Evolutionary conservation across 2,113 vertebrate species (phyloP), one percentile per base, ranked within the genome.

Genomic region (Silurus meridionalis): DNA sequence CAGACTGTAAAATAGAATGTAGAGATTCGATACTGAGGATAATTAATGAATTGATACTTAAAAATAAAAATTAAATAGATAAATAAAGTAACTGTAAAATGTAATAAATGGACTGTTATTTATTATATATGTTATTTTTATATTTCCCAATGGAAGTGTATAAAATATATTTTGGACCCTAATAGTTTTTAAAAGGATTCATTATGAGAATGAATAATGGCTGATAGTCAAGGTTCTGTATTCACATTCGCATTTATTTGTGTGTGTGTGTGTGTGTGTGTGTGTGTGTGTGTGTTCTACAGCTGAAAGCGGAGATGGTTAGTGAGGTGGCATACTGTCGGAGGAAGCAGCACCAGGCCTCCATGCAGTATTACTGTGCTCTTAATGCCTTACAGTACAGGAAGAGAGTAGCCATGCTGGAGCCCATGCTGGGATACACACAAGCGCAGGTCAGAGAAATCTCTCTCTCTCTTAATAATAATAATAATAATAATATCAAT

Each of bases 331-430:
- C 97, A 0, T 96, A 95, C 55, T 95, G 96, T 0, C 93, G 98
- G 69, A 96, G 96, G 93, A 99, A 98, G 88, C 98, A 98, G 92
- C 98, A 99, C 90, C 96, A 97, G 77, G 96, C 97, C 2, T 97
- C 97, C 1, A 93, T 99, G 80, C 97, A 99, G 84, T 99, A 99
- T 90, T 99, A 99, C 91, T 98, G 97, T 28, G 96, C 97, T 84
- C 95, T 99, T 89, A 99, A 99, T 2, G 97, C 97, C 1, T 95
- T 99, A 87, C 98, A 99, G 94, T 96, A 97, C 92, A 95, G 97
- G 86, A 99, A 99, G 93, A 96, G 95, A 83, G 91, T 96, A 17
- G 97, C 97, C 64, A 98, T 99, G 97, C 93, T 99, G 84, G 97
- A 99, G 78, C 98, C 98, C 85, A 96, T 99, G 96, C 93, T 99